These are phyloP conservation scores for Narcine bancroftii DNA, from an alignment of 2,113 vertebrate genomes.

Conservation along the genomic window DNA sequence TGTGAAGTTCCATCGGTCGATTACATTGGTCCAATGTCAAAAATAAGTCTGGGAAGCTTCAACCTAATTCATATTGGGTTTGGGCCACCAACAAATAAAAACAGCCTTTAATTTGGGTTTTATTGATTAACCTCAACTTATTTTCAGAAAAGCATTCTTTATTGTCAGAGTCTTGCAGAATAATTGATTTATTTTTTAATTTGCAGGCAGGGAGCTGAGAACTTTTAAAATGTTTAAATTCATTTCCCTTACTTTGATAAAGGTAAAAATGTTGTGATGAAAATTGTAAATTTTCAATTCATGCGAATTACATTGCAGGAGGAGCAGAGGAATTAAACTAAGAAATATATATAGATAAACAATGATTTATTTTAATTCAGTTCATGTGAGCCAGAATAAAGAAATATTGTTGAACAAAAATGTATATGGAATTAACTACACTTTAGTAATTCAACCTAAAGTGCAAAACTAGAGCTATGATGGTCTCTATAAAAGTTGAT, in stretches of 20 bases:
- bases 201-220: background rate
- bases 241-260: background rate
- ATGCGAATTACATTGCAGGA: background rate
- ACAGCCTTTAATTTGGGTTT: background rate
- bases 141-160: background rate
- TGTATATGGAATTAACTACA: conserved; percentile 27
- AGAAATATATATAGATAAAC: conserved; percentile 15
- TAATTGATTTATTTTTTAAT: background rate
- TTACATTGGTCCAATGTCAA: background rate
- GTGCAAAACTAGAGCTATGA: background rate
- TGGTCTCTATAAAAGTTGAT: background rate
- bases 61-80: background rate
- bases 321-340: conserved; percentile 1
- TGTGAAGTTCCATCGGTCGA: background rate
- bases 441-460: background rate
- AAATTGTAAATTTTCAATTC: conserved; percentile 20
- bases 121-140: background rate
- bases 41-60: background rate
- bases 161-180: background rate
- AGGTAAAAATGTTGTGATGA: background rate
- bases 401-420: conserved; percentile 35
- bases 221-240: conserved; percentile 4
- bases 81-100: background rate
- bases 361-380: conserved; percentile 25
- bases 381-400: conserved; percentile 3